Evolutionary conservation across 2,888 invertebrate genomes (phyloP), one percentile per base, ranked within the genome.

Genomic region (Mesorhabditis sp.): DNA sequence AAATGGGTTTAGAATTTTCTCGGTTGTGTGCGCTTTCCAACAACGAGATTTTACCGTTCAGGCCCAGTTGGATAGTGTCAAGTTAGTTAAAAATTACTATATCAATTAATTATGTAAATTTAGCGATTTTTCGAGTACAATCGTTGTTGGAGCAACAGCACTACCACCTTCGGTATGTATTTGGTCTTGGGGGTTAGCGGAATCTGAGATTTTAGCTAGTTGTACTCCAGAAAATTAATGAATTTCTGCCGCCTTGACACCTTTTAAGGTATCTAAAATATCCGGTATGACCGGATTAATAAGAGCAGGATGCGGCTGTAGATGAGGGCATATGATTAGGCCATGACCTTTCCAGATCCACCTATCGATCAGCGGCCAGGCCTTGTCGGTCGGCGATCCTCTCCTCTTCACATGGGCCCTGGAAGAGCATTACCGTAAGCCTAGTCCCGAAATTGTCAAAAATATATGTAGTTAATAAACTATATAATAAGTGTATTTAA

Each of bases 1-100:
- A 50, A 50, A 10, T 50, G 58, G 7, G 7, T 50, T 50, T 50
- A 50, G 58, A 50, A 13, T 69, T 41, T 72, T 72, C 44, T 68
- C 72, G 10, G 67, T 72, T 7, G 66, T 69, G 45, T 72, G 72
- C 65, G 65, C 69, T 45, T 72, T 70, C 65, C 72, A 72, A 45
- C 72, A 69, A 67, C 62, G 67, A 45, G 72, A 72, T 61, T 62
- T 65, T 61, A 65, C 41, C 43, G 69, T 72, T 13, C 62, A 66
- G 45, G 65, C 72, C 6, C 58, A 67, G 28, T 65, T 71, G 41
- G 68, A 71, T 43, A 65, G 50, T 41, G 44, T 68, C 28, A 62
- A 66, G 71, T 68, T 3, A 61, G 71, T 63, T 63, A 65, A 44
- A 45, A n/a, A 50, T 50, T 13, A 50, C 7, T 13, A 50, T n/a